Conservation (phyloP, 2,888 invertebrate species). For the Lepas anatifera region DNA sequence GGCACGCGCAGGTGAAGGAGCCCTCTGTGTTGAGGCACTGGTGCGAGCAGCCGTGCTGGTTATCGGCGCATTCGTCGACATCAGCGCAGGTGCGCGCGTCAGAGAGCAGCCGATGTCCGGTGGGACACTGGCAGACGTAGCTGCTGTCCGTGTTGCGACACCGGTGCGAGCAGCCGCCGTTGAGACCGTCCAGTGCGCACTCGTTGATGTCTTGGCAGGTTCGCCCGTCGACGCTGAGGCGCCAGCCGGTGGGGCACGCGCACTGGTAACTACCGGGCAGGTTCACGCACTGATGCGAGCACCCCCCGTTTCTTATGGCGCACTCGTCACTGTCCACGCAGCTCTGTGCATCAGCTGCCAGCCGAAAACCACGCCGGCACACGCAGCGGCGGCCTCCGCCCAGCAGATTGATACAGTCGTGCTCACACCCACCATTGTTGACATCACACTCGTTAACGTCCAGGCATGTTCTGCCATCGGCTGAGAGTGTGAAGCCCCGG, state of each 20-base stretch:
- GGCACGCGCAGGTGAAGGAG: constrained; percentile 46
- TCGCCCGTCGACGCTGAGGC: constrained; percentile 18
- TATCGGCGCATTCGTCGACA: constrained; percentile 50
- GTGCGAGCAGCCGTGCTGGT: constrained; percentile 45
- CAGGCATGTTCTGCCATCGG: constrained; percentile 29
- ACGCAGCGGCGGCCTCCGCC: constrained; percentile 33
- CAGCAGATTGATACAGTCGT: constrained; percentile 48
- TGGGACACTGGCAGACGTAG: constrained; percentile 21
- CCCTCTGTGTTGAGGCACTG: constrained; percentile 41
- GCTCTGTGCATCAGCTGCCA: constrained; percentile 19
- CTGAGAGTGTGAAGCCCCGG: constrained; percentile 24
- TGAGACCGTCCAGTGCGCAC: constrained; percentile 40
- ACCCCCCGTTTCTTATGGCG: constrained; percentile 22
- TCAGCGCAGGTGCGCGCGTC: constrained; percentile 35
- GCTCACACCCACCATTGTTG: constrained; percentile 49
- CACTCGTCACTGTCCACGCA: constrained; percentile 29
- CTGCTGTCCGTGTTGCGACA: constrained; percentile 40
- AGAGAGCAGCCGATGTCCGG: constrained; percentile 18
- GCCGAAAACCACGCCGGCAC: constrained; percentile 21
- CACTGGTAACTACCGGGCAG: constrained; percentile 21
- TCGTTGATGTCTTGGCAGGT: constrained; percentile 47
- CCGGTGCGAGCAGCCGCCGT: constrained; percentile 45
- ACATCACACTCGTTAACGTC: constrained; percentile 32
- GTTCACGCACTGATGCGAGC: constrained; percentile 22
- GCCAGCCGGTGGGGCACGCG: constrained; percentile 20